A percentile compares a stretch with the other conserved stretches of the same genome.
Evolutionary conservation across 2,113 vertebrate species (phyloP).

Genomic region (Fulmarus glacialis): DNA sequence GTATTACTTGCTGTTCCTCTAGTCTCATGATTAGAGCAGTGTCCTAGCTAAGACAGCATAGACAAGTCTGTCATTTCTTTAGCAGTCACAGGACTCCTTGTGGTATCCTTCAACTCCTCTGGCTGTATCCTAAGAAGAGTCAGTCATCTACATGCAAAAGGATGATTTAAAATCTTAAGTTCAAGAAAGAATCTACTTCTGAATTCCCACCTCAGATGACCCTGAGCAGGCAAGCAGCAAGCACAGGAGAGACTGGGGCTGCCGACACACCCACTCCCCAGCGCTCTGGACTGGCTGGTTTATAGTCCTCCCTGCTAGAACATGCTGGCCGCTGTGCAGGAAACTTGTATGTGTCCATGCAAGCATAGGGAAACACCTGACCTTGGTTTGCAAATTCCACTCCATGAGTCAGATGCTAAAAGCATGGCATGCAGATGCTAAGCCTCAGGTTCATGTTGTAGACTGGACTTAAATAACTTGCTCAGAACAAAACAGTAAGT

Average conservation of each 20-base stretch:
- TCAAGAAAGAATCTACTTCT: not conserved
- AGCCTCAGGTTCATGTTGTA: not conserved
- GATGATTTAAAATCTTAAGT: not conserved
- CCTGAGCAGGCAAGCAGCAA: not conserved
- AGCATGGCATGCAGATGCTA: not conserved
- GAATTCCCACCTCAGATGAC: not conserved
- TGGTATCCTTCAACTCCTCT: not conserved
- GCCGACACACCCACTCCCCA: not conserved
- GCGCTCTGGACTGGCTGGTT: not conserved
- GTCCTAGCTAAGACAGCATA: not conserved
- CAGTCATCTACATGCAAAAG: not conserved
- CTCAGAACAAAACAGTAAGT: not conserved
- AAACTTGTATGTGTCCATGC: not conserved
- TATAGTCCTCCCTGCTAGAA: not conserved
- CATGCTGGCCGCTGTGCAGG: not conserved
- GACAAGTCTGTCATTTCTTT: not conserved
- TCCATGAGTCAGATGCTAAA: slow-evolving; percentile 54
- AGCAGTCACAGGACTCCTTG: not conserved
- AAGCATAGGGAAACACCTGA: not conserved
- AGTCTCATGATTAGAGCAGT: not conserved
- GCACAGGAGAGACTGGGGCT: not conserved
- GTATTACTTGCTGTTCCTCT: not conserved
- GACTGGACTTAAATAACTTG: not conserved
- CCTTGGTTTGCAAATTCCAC: slow-evolving; percentile 21
- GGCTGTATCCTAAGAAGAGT: not conserved